Conservation (phyloP, 2,888 invertebrate genomes). For the Hypomecis punctinalis region DNA sequence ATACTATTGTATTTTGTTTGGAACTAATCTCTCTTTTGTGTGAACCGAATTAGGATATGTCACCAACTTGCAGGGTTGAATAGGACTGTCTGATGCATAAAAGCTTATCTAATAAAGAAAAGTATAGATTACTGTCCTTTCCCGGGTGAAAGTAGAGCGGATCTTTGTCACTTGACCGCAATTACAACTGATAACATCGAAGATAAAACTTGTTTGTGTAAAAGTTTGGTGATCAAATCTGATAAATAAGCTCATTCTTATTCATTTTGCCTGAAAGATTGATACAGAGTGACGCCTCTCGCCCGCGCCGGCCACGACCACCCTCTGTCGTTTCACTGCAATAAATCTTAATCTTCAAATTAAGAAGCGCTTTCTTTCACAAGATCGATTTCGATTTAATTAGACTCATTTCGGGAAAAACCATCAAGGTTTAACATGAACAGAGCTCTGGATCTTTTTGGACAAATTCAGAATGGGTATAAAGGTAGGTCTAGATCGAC, state of each 20-base stretch:
- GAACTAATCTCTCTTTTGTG: no score
- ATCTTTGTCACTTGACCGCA: no score
- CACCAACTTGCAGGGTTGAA: no score
- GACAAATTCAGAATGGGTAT: no score
- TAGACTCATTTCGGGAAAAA: conserved; percentile 29
- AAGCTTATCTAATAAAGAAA: no score
- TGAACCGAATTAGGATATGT: no score
- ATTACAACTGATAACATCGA: no score
- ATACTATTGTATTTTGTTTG: no score
- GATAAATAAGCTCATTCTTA: conserved; percentile 38
- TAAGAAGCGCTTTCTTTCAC: conserved; percentile 30
- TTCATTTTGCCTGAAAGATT: conserved; percentile 38
- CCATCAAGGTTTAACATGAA: conserved; percentile 29
- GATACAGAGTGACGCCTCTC: conserved; percentile 35
- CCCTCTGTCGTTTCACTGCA: conserved; percentile 26
- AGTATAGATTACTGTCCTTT: no score
- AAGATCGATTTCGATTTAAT: conserved; percentile 33
- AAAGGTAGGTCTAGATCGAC: neutral
- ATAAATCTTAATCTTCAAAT: conserved; percentile 41
- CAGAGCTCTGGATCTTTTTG: neutral
- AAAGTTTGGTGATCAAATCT: neutral
- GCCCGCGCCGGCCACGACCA: conserved; percentile 19
- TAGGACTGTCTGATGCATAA: no score
- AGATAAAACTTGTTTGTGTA: no score
- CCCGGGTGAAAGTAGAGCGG: no score